Evolutionary conservation across 53 echinoderm and acorn worm genomes (phyloP).

Genomic region (Arbacia lixula): DNA sequence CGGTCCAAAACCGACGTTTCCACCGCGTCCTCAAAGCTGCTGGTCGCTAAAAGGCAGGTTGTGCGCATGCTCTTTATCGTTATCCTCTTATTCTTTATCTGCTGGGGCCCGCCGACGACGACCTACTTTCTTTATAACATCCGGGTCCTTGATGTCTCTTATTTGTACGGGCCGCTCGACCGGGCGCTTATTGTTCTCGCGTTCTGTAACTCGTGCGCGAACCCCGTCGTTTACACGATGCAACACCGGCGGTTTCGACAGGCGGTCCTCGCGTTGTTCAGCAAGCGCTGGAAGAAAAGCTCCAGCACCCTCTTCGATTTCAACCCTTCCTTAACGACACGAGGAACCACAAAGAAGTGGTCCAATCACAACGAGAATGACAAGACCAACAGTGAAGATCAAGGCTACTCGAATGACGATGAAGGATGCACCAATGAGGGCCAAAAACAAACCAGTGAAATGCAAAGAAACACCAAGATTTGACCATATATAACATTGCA

Average conservation of each 20-base stretch:
- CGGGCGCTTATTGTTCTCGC: constrained; percentile 66
- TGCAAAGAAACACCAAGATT: too few relatives aligned
- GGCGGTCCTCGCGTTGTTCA: not conserved
- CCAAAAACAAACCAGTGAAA: too few relatives aligned
- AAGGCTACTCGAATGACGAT: too few relatives aligned
- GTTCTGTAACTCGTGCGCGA: constrained; percentile 43
- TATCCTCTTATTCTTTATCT: constrained; percentile 67
- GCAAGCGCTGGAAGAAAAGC: too few relatives aligned
- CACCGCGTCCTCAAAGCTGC: not conserved
- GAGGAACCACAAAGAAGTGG: too few relatives aligned
- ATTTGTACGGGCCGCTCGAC: constrained; percentile 63
- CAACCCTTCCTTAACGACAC: too few relatives aligned
- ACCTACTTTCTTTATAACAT: constrained; percentile 64
- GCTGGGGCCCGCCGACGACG: constrained; percentile 73
- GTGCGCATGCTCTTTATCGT: constrained; percentile 70
- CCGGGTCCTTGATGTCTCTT: constrained; percentile 37
- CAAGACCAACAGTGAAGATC: too few relatives aligned
- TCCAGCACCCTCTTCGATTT: too few relatives aligned
- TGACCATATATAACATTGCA: too few relatives aligned
- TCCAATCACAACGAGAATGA: too few relatives aligned
- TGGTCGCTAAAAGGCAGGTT: constrained; percentile 48
- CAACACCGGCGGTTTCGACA: not conserved
- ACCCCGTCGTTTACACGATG: constrained; percentile 13
- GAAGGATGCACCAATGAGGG: too few relatives aligned
- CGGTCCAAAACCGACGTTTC: not conserved